phyloP scores from a whole-genome alignment of 2,888 invertebrate genomes.

The Brenthis daphne region DNA sequence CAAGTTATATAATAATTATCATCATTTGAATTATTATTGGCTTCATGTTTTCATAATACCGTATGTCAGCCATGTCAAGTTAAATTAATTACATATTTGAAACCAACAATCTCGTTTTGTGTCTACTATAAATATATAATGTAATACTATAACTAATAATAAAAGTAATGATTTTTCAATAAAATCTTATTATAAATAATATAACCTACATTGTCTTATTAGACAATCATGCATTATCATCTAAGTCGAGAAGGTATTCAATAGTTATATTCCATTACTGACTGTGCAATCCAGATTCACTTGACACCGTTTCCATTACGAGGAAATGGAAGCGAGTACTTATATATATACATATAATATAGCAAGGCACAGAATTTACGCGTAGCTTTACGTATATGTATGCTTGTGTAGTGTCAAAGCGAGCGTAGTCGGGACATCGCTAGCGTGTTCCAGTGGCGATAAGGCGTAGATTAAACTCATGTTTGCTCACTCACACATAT shows the following conservation, averaged over 20 bases:
- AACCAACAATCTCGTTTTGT: too few relatives aligned
- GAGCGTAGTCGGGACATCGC: conserved; percentile 40
- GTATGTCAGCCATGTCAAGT: conserved; percentile 2
- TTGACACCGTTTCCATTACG: conserved; percentile 50
- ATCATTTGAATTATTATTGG: conserved; percentile 21
- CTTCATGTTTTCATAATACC: conserved; percentile 11
- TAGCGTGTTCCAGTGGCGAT: conserved; percentile 56
- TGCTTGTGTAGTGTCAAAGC: conserved; percentile 34
- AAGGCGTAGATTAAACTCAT: conserved; percentile 77
- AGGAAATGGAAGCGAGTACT: conserved; percentile 44
- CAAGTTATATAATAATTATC: neutral
- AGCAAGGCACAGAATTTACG: conserved; percentile 33
- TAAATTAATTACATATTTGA: neutral
- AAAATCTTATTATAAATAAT: too few relatives aligned
- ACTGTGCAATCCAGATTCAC: conserved; percentile 51
- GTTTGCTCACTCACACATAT: conserved; percentile 76
- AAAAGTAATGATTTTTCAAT: too few relatives aligned
- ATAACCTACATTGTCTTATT: neutral
- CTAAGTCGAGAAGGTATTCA: conserved; percentile 36
- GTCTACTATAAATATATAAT: too few relatives aligned
- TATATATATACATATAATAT: conserved; percentile 16
- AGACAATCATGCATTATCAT: neutral
- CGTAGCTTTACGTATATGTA: conserved; percentile 22
- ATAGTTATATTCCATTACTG: conserved; percentile 43
- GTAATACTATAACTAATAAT: too few relatives aligned